Percentiles rank a stretch among this genome's conserved stretches.
Conservation (phyloP, 2,113 vertebrate genomes). For the Elachura formosa region DNA sequence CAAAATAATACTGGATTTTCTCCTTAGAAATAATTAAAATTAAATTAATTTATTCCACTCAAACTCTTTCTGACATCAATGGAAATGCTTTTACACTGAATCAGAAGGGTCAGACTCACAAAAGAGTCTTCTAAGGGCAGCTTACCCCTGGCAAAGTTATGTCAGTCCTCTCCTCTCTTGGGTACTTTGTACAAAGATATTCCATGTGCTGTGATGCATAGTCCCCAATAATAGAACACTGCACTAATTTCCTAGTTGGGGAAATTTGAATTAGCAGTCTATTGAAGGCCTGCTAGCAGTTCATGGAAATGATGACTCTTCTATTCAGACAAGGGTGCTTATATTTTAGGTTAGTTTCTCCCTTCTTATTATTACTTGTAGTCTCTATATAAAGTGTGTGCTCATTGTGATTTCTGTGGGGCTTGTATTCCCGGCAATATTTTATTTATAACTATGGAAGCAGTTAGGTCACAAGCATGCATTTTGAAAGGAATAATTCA, state of each 20-base stretch:
- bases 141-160: background rate
- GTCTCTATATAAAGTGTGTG: background rate
- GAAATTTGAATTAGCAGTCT: background rate
- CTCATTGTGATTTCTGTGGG: background rate
- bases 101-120: background rate
- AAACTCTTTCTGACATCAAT: background rate
- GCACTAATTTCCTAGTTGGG: background rate
- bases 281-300: background rate
- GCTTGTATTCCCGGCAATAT: background rate
- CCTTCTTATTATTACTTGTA: background rate
- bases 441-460: background rate
- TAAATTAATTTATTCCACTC: background rate
- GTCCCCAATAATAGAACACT: background rate
- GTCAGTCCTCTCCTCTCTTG: background rate
- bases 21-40: background rate
- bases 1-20: background rate
- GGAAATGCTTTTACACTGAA: background rate
- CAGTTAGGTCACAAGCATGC: background rate
- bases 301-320: background rate
- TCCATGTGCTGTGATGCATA: fast-evolving
- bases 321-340: background rate
- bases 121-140: background rate
- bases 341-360: background rate
- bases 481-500: background rate
- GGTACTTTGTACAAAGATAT: background rate